Base-by-base conservation (phyloP, 1,140 invertebrate genomes). In the Anastrepha ludens region DNA sequence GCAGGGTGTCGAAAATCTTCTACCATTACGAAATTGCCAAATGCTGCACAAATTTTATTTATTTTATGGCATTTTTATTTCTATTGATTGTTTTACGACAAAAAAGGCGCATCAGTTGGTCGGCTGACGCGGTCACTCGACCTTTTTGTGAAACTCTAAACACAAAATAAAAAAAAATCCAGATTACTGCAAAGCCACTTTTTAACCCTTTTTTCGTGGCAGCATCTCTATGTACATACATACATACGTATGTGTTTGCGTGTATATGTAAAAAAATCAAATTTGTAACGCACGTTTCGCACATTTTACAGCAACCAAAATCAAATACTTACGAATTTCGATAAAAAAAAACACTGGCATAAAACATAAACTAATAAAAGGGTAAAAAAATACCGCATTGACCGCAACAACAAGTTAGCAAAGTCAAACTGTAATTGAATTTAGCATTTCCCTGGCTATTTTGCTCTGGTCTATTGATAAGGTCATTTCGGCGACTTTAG, bases 271-370 rank as follows among this genome's bases (percentile, higher is more conserved):
- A 81, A 81, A 47, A 50, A 81, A 81, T 50, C 74, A 50, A 81
- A 81, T 81, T 81, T 81, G 44, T 81, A 81, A 81, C 74, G 74
- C 74, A 81, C 74, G 74, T 81, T 81, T 81, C 74, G 74, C 74
- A 81, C 44, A 81, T 81, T 81, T 81, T 55, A 81, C 74, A 47
- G 67, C 67, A 13, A 81, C 44, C 47, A 55, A 81, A 81, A 81
- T 81, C 74, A 81, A 81, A 81, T 81, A 55, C 17, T 2, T 11
- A 55, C 47, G 47, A 74, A 44, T 81, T 50, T 44, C 64, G 47
- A 41, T 8, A 44, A 70, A 70, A 81, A 81, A 55, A 81, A 55
- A 55, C 29, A 74, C 15, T 74, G 41, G 41, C 65, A 15, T 44
- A 13, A 58, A 55, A 55, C 44, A 55, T 29, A 1, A 81, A 20